Percentiles rank a stretch among this genome's conserved stretches.
Evolutionary conservation across 2,113 vertebrate species (phyloP).

Genomic region (Barnardius zonarius): DNA sequence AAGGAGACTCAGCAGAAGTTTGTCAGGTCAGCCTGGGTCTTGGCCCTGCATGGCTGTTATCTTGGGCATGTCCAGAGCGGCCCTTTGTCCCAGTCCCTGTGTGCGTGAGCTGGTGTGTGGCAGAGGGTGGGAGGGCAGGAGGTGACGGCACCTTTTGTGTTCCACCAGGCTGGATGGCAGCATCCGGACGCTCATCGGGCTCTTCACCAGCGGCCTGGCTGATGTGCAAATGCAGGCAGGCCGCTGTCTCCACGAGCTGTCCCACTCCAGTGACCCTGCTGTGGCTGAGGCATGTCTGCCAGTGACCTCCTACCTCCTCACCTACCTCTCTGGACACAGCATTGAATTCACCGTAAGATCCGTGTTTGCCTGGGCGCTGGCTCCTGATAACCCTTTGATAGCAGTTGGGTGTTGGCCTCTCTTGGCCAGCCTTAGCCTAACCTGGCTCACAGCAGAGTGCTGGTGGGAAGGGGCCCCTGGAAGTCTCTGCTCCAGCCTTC

Average conservation of each 20-base stretch:
- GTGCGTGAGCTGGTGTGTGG: not conserved
- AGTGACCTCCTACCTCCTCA: conserved; percentile 92
- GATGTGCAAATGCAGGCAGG: conserved; percentile 86
- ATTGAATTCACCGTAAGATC: conserved; percentile 85
- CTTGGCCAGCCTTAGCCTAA: not conserved
- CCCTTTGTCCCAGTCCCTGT: fast-evolving
- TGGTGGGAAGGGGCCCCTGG: not conserved
- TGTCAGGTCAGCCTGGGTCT: conserved; percentile 76
- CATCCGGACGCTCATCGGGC: conserved; percentile 81
- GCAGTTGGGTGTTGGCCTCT: not conserved
- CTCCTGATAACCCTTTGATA: not conserved
- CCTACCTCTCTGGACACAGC: conserved; percentile 89
- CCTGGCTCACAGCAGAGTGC: fast-evolving
- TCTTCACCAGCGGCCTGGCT: conserved; percentile 85
- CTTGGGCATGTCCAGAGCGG: fast-evolving
- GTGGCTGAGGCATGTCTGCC: conserved; percentile 85
- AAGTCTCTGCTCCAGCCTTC: not conserved
- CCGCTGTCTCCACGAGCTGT: conserved; percentile 88
- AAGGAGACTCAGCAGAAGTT: conserved; percentile 83
- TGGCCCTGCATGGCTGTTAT: not conserved
- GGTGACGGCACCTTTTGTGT: not conserved
- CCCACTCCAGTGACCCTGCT: conserved; percentile 80
- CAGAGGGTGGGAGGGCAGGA: not conserved
- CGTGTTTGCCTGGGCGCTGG: fast-evolving
- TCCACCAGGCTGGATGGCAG: conserved; percentile 83